Conservation (phyloP, 1,140 invertebrate species). For the Euschistus heros region DNA sequence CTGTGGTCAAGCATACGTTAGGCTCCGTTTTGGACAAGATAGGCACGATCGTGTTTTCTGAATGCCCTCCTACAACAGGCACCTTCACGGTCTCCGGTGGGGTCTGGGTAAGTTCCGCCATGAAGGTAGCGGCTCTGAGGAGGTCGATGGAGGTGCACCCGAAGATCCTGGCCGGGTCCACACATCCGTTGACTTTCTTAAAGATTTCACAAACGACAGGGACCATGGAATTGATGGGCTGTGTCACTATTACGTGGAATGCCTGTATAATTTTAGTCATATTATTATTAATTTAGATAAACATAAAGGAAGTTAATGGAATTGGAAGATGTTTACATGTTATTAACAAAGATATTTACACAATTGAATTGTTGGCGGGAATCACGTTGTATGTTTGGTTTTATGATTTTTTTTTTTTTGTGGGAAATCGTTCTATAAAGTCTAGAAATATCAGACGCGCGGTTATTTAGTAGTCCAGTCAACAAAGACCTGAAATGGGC, state of each 20-base stretch:
- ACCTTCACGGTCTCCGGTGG: conserved; percentile 66
- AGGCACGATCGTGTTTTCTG: conserved; percentile 94
- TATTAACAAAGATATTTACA: no score
- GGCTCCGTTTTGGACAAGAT: conserved; percentile 86
- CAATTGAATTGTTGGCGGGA: no score
- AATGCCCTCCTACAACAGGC: conserved; percentile 95
- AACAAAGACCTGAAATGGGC: no score
- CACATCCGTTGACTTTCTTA: conserved; percentile 74
- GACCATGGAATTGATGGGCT: conserved; percentile 85
- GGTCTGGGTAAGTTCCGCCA: conserved; percentile 54
- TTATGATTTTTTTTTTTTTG: no score
- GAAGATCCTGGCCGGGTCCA: conserved; percentile 85
- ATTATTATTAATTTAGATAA: no score
- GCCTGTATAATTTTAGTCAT: no score
- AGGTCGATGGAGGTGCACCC: conserved; percentile 96
- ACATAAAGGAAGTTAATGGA: no score
- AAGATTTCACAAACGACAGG: conserved; percentile 92
- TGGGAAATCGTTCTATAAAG: no score
- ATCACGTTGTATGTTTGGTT: no score
- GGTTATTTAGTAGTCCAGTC: no score
- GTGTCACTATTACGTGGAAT: conserved; percentile 44
- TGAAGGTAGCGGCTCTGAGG: conserved; percentile 87
- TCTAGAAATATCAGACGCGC: no score
- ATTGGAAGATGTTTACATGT: no score
- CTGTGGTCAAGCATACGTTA: conserved; percentile 54